phyloP scores from a whole-genome alignment of 1,140 invertebrate genomes.

The Melanaphis sacchari region DNA sequence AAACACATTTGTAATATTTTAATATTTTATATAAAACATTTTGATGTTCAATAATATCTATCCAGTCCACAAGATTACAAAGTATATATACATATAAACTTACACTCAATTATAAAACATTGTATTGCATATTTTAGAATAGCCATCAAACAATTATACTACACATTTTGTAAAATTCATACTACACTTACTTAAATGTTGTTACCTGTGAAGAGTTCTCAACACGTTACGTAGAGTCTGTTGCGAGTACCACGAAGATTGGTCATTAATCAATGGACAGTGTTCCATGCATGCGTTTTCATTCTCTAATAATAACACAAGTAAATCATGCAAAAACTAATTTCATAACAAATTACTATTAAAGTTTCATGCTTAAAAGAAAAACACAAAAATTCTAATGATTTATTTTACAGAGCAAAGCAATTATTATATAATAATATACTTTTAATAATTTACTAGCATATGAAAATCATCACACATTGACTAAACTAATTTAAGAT shows the following conservation, averaged over 20 bases:
- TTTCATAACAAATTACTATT: background rate
- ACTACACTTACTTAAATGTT: conserved; percentile 21
- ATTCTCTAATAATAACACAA: conserved; percentile 55
- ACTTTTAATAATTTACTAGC: background rate
- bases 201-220: conserved; percentile 33
- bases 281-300: conserved; percentile 51
- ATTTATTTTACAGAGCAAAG: background rate
- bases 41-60: background rate
- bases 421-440: background rate
- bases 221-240: conserved; percentile 35
- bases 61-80: background rate
- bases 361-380: conserved; percentile 37
- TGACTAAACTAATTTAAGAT: background rate
- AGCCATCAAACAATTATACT: background rate
- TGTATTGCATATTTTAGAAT: background rate
- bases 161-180: background rate
- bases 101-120: background rate
- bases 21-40: background rate
- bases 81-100: background rate
- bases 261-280: conserved; percentile 44
- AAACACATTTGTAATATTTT: background rate
- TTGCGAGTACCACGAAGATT: conserved; percentile 43
- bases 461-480: background rate
- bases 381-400: background rate
- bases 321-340: conserved; percentile 55